phyloP scores from a whole-genome alignment of 2,113 vertebrate species.

The Scartelaos histophorus region DNA sequence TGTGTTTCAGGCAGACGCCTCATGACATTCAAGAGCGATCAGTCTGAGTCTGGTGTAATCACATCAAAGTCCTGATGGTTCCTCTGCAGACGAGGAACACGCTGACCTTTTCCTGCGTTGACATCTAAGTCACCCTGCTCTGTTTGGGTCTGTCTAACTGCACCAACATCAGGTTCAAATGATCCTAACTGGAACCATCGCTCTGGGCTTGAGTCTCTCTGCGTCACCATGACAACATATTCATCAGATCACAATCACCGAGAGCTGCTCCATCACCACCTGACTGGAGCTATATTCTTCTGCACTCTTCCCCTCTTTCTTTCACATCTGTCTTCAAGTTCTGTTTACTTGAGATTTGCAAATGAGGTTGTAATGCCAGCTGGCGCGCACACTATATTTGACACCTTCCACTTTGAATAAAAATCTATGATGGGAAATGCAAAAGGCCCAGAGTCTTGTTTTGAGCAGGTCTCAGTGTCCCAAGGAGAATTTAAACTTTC shows the following conservation, averaged over 20 bases:
- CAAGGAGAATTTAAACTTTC: background rate
- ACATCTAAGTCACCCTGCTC: constrained; percentile 22
- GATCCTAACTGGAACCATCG: constrained; percentile 51
- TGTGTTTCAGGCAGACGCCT: constrained; percentile 26
- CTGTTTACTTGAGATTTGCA: constrained; percentile 18
- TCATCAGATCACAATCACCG: constrained; percentile 62
- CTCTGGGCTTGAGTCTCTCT: constrained; percentile 37
- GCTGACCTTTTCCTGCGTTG: background rate
- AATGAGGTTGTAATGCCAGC: constrained; percentile 12
- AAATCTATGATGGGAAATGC: constrained; percentile 17
- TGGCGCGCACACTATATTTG: constrained; percentile 2
- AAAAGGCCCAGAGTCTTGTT: constrained; percentile 17
- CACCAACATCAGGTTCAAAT: constrained; percentile 59
- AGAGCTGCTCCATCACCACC: constrained; percentile 34
- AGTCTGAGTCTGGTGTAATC: constrained; percentile 16
- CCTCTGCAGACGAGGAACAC: background rate
- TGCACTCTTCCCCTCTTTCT: constrained; percentile 19
- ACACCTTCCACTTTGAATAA: constrained; percentile 2
- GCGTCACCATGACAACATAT: constrained; percentile 69
- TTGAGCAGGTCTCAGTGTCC: constrained; percentile 3
- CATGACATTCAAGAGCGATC: constrained; percentile 24
- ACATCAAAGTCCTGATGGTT: constrained; percentile 5
- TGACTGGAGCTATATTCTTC: constrained; percentile 31
- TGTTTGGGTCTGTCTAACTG: constrained; percentile 48
- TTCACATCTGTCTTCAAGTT: background rate